Evolutionary conservation across 1,140 invertebrate genomes (phyloP), one percentile per base, ranked within the genome.

Genomic region (Drosophila sucinea): DNA sequence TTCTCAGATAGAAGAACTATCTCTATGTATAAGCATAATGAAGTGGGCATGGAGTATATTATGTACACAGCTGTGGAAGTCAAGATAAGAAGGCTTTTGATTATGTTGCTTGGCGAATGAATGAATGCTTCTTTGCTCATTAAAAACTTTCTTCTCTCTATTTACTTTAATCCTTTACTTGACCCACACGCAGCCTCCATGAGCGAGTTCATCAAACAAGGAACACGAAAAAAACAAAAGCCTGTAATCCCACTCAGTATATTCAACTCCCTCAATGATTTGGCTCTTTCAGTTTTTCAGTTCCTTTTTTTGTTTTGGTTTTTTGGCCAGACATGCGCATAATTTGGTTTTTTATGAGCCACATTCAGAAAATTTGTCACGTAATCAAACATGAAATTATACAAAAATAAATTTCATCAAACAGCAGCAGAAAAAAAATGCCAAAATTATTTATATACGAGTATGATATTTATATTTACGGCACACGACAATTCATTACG

Each of bases 351-450:
- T 81, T 67, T 62, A 60, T 65, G 72, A 57, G 63, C 41, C 44
- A 62, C 60, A 72, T 67, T 81, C 60, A 44, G 30, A 11, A 80
- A 80, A 77, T 73, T 68, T 73, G 79, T 81, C 79, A 81, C 79
- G 79, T 81, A 81, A 73, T 81, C 73, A 76, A 81, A 81, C 54
- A 81, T 73, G 69, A 69, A 81, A 81, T 73, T 77, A 54, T 69
- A 75, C 66, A 63, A 75, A 75, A 81, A 77, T 80, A 72, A 76
- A 76, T 40, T 71, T 56, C 47, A 71, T 66, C 63, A 80, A 74
- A 6, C n/a, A 10, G 32, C 55, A 10, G 32, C 55, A 25, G 35
- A 64, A 54, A 54, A 56, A n/a, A 32, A 76, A 72, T 27, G 62
- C 47, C 65, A 76, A 73, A 60, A 64, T 71, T 65, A 62, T 35